These are phyloP conservation scores for Phyllostomus hastatus DNA, from an alignment of 2,113 vertebrate species.

Conservation along the genomic window DNA sequence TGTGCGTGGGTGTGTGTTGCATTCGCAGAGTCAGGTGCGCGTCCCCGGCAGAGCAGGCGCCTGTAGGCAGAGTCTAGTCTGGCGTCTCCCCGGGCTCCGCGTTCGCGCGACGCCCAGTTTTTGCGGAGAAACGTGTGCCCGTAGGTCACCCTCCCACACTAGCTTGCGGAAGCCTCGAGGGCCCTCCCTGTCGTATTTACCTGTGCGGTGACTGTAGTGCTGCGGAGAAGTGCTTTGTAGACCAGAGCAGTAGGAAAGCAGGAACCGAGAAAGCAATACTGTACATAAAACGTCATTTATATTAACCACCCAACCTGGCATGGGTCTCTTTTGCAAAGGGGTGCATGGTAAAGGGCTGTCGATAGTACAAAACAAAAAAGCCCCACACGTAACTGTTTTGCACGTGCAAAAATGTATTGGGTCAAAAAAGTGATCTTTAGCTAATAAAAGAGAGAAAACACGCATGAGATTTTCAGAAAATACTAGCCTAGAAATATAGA, in stretches of 20 bases:
- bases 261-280: conserved; percentile 90
- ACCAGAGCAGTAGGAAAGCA: conserved; percentile 87
- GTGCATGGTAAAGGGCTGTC: conserved; percentile 88
- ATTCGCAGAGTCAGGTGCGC: conserved; percentile 80
- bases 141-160: conserved; percentile 83
- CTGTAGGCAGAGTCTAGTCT: conserved; percentile 88
- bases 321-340: conserved; percentile 84
- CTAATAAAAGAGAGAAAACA: conserved; percentile 78
- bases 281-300: conserved; percentile 87
- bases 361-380: conserved; percentile 70
- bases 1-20: conserved; percentile 81
- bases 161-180: conserved; percentile 83
- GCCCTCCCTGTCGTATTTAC: conserved; percentile 85
- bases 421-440: conserved; percentile 84
- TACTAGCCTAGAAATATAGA: conserved; percentile 86
- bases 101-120: conserved; percentile 81
- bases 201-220: conserved; percentile 83
- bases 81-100: conserved; percentile 91
- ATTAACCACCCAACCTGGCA: conserved; percentile 84
- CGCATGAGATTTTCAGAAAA: conserved; percentile 86
- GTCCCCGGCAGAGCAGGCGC: conserved; percentile 82
- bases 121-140: conserved; percentile 82
- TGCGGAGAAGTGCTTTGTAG: conserved; percentile 86
- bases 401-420: conserved; percentile 85
- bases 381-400: conserved; percentile 83